Evolutionary conservation across 2,797 vertebrate genomes (phyloP).

Genomic region (Fistularia tabacaria): DNA sequence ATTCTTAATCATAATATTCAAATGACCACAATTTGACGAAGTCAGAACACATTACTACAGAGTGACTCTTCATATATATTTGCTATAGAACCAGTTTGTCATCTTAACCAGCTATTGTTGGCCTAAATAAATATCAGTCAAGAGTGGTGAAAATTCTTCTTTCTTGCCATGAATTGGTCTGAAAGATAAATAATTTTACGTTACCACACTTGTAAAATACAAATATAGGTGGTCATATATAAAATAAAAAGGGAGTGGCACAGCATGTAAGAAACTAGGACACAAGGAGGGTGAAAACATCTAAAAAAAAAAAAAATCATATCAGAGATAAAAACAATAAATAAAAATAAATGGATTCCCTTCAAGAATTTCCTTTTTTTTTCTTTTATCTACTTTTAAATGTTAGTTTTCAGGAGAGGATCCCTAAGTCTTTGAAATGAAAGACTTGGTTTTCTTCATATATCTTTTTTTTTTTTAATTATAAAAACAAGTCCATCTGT

Average conservation of each 20-base stretch:
- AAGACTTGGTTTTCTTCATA: conserved; percentile 86
- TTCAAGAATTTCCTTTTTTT: conserved; percentile 75
- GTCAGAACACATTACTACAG: conserved; percentile 55
- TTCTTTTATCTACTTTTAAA: conserved; percentile 77
- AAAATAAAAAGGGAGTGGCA: conserved; percentile 35
- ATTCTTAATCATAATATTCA: conserved; percentile 76
- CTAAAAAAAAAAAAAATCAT: conserved; percentile 56
- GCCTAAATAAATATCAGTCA: conserved; percentile 74
- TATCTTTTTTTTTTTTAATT: conserved; percentile 72
- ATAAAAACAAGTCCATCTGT: conserved; percentile 84
- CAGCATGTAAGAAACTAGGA: conserved; percentile 42
- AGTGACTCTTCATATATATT: conserved; percentile 57
- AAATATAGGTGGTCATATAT: conserved; percentile 38
- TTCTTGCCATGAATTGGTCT: conserved; percentile 40
- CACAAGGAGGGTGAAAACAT: conserved; percentile 61
- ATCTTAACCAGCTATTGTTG: conserved; percentile 30
- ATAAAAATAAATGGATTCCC: conserved; percentile 83
- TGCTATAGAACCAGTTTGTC: conserved; percentile 39
- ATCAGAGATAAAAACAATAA: conserved; percentile 77
- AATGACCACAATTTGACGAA: conserved; percentile 56
- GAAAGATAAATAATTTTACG: conserved; percentile 40
- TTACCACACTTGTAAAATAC: conserved; percentile 39
- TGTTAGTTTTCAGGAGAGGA: conserved; percentile 77
- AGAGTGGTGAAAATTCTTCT: conserved; percentile 41
- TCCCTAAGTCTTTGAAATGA: conserved; percentile 83